These are phyloP conservation scores for Ostrea denselamellosa DNA, from an alignment of 1,140 invertebrate species.

Conservation along the genomic window DNA sequence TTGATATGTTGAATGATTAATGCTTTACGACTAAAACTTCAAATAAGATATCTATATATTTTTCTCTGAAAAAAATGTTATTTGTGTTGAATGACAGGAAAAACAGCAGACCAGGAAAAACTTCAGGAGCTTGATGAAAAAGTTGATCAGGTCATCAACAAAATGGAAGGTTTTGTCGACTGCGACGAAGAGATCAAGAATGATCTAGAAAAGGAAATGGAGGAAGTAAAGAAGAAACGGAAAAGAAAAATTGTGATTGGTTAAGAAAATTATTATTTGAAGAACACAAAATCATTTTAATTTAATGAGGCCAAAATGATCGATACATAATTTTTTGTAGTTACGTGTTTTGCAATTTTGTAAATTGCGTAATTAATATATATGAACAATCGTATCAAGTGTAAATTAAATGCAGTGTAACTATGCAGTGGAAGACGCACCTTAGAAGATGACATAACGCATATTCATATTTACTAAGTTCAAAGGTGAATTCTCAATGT, in stretches of 20 bases:
- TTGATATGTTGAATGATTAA: neutral
- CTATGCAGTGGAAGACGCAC: no score
- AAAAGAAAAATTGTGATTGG: conserved; percentile 52
- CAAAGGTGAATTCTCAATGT: no score
- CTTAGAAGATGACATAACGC: no score
- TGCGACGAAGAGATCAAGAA: conserved; percentile 50
- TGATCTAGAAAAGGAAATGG: conserved; percentile 52
- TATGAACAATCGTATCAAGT: no score
- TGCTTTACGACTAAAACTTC: neutral
- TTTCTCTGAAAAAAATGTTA: no score
- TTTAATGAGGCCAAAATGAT: no score
- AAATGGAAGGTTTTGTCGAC: conserved; percentile 52
- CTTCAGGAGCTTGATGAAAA: conserved; percentile 55
- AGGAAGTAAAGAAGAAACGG: conserved; percentile 49
- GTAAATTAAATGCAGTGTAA: no score
- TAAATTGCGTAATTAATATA: no score
- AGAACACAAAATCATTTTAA: no score
- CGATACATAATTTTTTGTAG: no score
- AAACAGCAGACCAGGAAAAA: conserved; percentile 55
- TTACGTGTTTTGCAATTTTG: no score
- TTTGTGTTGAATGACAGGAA: conserved; percentile 48
- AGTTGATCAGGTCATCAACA: conserved; percentile 54
- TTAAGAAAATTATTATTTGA: neutral
- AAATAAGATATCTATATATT: neutral
- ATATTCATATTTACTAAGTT: no score